Evolutionary conservation across 2,113 vertebrate genomes (phyloP).

Genomic region (Mesoclemmys tuberculata): DNA sequence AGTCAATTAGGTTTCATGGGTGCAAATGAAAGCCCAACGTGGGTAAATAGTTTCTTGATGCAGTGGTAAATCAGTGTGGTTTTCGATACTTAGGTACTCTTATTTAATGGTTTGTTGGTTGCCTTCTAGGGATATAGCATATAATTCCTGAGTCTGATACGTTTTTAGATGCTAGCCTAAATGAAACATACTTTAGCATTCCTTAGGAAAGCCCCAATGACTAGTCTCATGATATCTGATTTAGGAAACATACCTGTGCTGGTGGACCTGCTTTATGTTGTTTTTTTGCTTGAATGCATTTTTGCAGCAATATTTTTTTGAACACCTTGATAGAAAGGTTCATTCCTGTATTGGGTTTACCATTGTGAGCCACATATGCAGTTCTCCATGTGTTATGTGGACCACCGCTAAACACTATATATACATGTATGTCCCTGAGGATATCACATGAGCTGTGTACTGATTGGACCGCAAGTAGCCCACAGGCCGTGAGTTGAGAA

Average conservation of each 20-base stretch:
- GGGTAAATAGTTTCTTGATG: not conserved
- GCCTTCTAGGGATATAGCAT: not conserved
- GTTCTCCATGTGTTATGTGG: no score
- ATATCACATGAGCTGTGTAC: no score
- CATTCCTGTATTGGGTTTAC: not conserved
- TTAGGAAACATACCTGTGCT: not conserved
- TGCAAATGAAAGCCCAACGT: not conserved
- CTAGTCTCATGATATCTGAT: not conserved
- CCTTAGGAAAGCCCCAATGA: not conserved
- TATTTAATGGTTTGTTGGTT: not conserved
- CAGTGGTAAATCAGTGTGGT: not conserved
- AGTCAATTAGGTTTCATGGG: not conserved
- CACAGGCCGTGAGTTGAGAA: no score
- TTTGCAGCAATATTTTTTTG: not conserved
- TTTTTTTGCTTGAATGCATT: not conserved
- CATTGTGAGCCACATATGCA: no score
- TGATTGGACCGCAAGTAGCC: no score
- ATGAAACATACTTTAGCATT: not conserved
- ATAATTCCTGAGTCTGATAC: not conserved
- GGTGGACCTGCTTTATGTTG: no score
- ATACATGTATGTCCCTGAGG: no score
- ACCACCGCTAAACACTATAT: no score
- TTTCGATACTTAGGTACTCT: not conserved
- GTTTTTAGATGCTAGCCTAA: not conserved
- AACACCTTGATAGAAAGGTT: not conserved